Percentiles rank a stretch among this genome's conserved stretches.
Conservation (phyloP, 1,140 invertebrate species). For the Latrodectus geometricus region DNA sequence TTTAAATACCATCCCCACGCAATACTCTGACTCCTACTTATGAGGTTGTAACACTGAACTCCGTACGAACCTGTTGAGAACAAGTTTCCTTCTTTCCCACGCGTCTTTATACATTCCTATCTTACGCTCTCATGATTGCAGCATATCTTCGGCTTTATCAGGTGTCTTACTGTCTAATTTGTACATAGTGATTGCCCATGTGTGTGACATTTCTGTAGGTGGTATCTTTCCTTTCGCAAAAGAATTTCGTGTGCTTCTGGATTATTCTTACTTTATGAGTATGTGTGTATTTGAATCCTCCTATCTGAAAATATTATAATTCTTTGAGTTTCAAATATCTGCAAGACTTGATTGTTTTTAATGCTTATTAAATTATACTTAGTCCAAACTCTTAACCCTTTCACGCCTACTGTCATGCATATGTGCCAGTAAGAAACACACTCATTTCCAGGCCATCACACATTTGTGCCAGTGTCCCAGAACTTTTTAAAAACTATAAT, state of each 20-base stretch:
- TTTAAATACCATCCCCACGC: not conserved
- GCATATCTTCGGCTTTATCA: not conserved
- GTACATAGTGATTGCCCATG: not conserved
- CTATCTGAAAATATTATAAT: no score
- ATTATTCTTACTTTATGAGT: not conserved
- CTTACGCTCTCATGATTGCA: not conserved
- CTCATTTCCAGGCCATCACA: no score
- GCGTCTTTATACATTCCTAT: not conserved
- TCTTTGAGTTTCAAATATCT: no score
- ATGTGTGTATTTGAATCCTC: no score
- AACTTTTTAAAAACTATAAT: no score
- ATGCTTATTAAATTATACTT: no score
- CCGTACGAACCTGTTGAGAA: not conserved
- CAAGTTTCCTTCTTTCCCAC: not conserved
- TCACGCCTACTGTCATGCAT: no score
- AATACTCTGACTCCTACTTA: not conserved
- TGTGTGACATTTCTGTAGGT: not conserved
- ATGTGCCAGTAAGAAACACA: no score
- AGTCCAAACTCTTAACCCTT: no score
- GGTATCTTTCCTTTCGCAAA: not conserved
- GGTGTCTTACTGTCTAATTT: not conserved
- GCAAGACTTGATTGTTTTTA: no score
- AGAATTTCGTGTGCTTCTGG: not conserved
- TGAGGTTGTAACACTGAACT: not conserved
- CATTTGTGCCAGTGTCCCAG: no score